Evolutionary conservation across 92 coral and sea anemone genomes (phyloP), one percentile per base, ranked within the genome.

Genomic region (Siderastrea siderea): DNA sequence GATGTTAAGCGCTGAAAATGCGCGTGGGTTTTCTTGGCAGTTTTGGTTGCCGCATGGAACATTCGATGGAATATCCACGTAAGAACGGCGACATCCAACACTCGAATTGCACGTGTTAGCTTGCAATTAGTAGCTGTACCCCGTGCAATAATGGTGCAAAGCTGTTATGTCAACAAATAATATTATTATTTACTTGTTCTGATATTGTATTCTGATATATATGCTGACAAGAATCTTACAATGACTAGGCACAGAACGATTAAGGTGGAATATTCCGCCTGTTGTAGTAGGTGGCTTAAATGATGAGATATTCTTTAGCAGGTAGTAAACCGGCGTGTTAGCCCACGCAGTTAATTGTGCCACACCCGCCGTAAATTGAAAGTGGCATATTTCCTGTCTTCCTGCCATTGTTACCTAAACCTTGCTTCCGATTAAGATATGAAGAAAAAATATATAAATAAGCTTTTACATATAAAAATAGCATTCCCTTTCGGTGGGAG

Each of bases 271-370:
- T 49, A 47, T 47, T 69, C 78, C 47, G 47, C 49, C 19, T 10
- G 47, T 71, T 47, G 45, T 53, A 6, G 17, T 45, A 7, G 83
- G 60, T 78, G 47, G 45, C 69, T 48, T 47, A 71, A 15, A 46
- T 6, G 38, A 1, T 53, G 7, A 6, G 9, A 13, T 38, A 6
- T 66, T 80, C 65, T 38, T 11, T 43, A 52, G 7, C 10, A 47
- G 26, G 67, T 53, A 45, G 45, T 43, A 52, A 68, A 47, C 68
- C 66, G 48, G 54, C 53, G 45, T 57, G 52, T 6, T 6, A 47
- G 48, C 86, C 86, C 86, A 82, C 86, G 78, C 78, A 47, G 64
- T 69, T 16, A 62, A 69, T 43, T 67, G 49, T 5, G 5, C 15
- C 6, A 50, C 58, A 48, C 82, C 71, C 15, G 38, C 48, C 16